Evolutionary conservation across 2,888 invertebrate genomes (phyloP).

Genomic region (Xestia c-nigrum): DNA sequence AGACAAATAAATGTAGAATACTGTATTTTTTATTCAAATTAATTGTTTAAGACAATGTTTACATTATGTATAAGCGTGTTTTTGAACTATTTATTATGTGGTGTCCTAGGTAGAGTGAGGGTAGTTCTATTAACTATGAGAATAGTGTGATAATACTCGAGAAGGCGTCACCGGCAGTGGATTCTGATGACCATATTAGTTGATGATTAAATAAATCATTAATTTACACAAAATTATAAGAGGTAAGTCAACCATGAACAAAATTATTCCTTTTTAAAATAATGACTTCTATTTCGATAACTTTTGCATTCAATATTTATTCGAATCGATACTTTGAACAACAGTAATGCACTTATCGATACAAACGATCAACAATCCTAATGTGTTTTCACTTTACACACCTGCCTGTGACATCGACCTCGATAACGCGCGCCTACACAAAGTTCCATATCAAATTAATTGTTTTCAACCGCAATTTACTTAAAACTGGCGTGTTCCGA

Average conservation of each 20-base stretch:
- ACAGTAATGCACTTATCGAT: slow-evolving; percentile 35
- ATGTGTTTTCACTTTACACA: slow-evolving; percentile 43
- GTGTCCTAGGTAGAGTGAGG: slow-evolving; percentile 10
- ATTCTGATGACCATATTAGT: slow-evolving; percentile 8
- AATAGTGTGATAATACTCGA: slow-evolving; percentile 14
- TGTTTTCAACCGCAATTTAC: slow-evolving; percentile 53
- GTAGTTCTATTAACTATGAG: slow-evolving; percentile 2
- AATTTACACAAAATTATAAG: slow-evolving; percentile 15
- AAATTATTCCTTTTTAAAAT: not conserved
- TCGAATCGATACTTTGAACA: slow-evolving; percentile 23
- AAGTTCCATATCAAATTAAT: slow-evolving; percentile 63
- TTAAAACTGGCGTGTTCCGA: slow-evolving; percentile 48
- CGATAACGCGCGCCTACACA: slow-evolving; percentile 36
- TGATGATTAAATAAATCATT: not conserved
- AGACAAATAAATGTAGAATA: slow-evolving; percentile 36
- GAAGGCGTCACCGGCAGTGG: slow-evolving; percentile 21
- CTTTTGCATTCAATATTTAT: slow-evolving; percentile 28
- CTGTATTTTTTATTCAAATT: slow-evolving; percentile 14
- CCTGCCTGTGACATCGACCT: slow-evolving; percentile 29
- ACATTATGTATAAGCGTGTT: slow-evolving; percentile 29
- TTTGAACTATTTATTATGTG: slow-evolving; percentile 41
- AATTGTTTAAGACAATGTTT: slow-evolving; percentile 17
- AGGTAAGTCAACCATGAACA: not conserved
- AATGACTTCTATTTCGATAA: slow-evolving; percentile 11
- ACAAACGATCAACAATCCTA: slow-evolving; percentile 34